Evolutionary conservation across 2,113 vertebrate species (phyloP).

Genomic region (Danio rerio): DNA sequence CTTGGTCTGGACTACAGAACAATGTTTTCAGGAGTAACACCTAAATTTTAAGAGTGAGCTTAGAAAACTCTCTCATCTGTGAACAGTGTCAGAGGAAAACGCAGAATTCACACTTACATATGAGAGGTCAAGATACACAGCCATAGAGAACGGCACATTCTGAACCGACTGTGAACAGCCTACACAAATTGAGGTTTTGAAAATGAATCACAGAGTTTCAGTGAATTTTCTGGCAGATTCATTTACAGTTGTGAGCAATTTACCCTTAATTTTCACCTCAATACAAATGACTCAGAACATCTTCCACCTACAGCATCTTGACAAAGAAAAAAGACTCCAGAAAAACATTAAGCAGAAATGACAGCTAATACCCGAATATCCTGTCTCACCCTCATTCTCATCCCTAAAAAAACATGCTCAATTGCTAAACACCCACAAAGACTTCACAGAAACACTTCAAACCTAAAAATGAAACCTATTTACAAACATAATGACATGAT

Average conservation of each 20-base stretch:
- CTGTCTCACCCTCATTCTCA: not conserved
- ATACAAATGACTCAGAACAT: constrained; percentile 33
- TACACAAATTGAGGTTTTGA: not conserved
- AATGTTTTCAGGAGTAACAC: no score
- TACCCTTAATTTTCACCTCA: not conserved
- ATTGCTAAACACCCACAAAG: not conserved
- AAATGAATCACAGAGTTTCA: constrained; percentile 18
- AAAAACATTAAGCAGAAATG: constrained; percentile 7
- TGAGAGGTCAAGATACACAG: not conserved
- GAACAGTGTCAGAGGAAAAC: not conserved
- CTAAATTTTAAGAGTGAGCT: not conserved
- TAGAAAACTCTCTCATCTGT: not conserved
- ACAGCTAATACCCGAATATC: not conserved
- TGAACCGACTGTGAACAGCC: not conserved
- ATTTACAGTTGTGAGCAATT: not conserved
- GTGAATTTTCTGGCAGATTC: not conserved
- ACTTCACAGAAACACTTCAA: not conserved
- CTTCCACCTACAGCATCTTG: constrained; percentile 14
- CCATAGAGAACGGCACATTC: not conserved
- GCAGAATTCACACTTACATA: not conserved
- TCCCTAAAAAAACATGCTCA: not conserved
- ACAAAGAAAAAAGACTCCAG: not conserved
- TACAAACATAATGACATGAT: not conserved
- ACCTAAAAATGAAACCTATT: not conserved
- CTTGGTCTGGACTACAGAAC: no score